Evolutionary conservation across 2,113 vertebrate genomes (phyloP), one percentile per base, ranked within the genome.

Genomic region (Boulengeromyrus knoepffleri): DNA sequence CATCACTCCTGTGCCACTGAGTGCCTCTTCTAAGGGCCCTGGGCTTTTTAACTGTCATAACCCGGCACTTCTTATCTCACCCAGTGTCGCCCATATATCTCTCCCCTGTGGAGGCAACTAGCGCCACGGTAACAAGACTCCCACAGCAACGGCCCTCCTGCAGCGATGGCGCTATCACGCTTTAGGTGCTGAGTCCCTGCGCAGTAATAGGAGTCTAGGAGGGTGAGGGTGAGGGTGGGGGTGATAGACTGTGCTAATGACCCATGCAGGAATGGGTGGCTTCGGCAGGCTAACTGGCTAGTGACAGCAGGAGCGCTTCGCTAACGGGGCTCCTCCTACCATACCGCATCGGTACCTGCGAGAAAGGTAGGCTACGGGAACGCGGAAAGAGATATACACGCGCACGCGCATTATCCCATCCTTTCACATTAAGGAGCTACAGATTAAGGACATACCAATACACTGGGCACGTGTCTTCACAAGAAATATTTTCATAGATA

Each of bases 211-310:
- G 39, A 45, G 36, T 83, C 5, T 74, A 12, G 62, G 62, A 3
- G 58, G 1, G 53, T 0, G 53, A 19, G 31, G 31, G 31, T 31
- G 31, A 36, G 36, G 42, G 84, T 85, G 46, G 31, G 15, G 62
- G 74, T 90, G 89, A 92, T 89, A 92, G 85, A 45, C 47, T 50
- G 70, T 88, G 87, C 85, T 90, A 91, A 91, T 90, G 90, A 90
- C 49, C 88, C 90, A 50, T 90, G 87, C 89, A 74, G 90, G 88
- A 90, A 89, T 89, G 85, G 89, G 88, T 58, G 89, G 83, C 89
- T 88, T 84, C 27, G 45, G 24, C 85, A 83, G 84, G 91, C 89
- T 74, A 87, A 13, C 84, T 19, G 46, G 27, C 50, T 89, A 87
- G 85, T 74, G 80, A 84, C 80, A 84, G 80, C 80, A 46, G 77